Base-by-base conservation (phyloP, 2,797 vertebrate species). In the Microchirus variegatus region DNA sequence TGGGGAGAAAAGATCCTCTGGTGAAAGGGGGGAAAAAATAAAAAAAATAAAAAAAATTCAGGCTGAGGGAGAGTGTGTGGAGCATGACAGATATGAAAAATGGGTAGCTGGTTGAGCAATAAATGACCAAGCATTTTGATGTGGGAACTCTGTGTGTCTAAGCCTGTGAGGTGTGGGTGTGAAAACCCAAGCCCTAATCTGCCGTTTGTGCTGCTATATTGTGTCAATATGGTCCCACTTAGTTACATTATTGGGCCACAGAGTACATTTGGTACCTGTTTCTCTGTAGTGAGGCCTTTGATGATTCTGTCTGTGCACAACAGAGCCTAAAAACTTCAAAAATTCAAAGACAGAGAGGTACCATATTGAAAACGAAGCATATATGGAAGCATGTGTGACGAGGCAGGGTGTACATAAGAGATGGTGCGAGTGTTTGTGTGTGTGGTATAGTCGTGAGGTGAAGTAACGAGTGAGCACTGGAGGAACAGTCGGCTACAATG, bases 41-140 rank as follows among this genome's bases (percentile, higher is more conserved):
- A 4, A 18, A 18, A 46, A 17, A 58, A 3, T 10, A 10, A 17
- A 4, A 18, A 18, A 46, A 17, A 58, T 3, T 10, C 46, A 74
- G 42, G 59, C 70, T 60, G 66, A 59, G 62, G 70, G 75, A 82
- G 81, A 82, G 67, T 76, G 80, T 79, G 81, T 77, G 67, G 73
- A 88, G 47, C 69, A 65, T 88, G 87, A 87, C 88, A 91, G 83
- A 87, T 83, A 84, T 91, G 86, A 91, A 90, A 90, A 91, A 91
- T 89, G 85, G 80, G 59, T 64, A 15, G 65, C 60, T 65, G 66
- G 70, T 84, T 86, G 84, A 75, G 82, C 69, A 86, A 87, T 84
- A 85, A 89, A 82, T 85, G 81, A 77, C 79, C 73, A 66, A 87
- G 84, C 75, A 87, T 82, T 88, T 80, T 87, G 83, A 89, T 81